phyloP scores from a whole-genome alignment of 2,888 invertebrate species.

The Drosophila mettleri region DNA sequence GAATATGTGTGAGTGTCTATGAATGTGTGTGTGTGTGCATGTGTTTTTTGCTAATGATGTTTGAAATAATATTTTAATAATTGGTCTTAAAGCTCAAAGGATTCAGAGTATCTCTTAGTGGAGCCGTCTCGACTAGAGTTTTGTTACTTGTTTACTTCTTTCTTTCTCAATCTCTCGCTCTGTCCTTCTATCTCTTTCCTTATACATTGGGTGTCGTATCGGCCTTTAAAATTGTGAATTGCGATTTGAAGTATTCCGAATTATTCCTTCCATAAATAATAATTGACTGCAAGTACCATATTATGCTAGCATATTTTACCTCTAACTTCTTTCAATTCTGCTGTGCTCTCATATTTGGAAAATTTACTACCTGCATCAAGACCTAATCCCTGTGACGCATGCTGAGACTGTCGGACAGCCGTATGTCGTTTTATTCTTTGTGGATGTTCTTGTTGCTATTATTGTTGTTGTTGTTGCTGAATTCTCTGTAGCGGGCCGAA shows the following conservation, averaged over 20 bases:
- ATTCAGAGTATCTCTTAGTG: too few relatives aligned
- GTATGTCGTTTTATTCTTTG: conserved; percentile 14
- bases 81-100: too few relatives aligned
- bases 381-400: conserved; percentile 78
- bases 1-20: too few relatives aligned
- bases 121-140: too few relatives aligned
- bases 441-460: conserved; percentile 14
- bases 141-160: too few relatives aligned
- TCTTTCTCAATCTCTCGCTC: background rate
- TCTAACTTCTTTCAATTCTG: conserved; percentile 36
- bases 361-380: conserved; percentile 71
- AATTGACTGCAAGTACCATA: conserved; percentile 10
- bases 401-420: conserved; percentile 21
- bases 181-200: background rate
- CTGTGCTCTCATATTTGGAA: conserved; percentile 58
- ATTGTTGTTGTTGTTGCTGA: conserved; percentile 25
- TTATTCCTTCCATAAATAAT: background rate
- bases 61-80: too few relatives aligned
- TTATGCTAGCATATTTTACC: conserved; percentile 8
- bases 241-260: background rate
- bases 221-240: background rate
- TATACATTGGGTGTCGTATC: background rate
- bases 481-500: conserved; percentile 45
- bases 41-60: too few relatives aligned
- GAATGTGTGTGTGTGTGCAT: too few relatives aligned